phyloP scores from a whole-genome alignment of 35 echinoderm and acorn worm species.

The Ophiothrix spiculata region DNA sequence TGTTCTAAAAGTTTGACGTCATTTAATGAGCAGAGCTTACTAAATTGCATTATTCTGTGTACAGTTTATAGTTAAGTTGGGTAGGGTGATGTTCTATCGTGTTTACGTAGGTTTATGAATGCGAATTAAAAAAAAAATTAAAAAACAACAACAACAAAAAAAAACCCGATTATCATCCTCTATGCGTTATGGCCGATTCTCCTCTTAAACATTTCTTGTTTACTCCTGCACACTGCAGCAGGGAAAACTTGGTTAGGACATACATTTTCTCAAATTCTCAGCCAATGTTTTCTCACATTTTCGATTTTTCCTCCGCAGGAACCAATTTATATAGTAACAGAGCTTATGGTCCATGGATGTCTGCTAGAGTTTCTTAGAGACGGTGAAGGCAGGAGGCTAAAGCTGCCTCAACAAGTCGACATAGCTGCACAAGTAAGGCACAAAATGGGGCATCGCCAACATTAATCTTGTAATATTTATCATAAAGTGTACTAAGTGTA shows the following conservation, averaged over 20 bases:
- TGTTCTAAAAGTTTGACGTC: too few relatives aligned
- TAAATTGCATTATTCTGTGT: too few relatives aligned
- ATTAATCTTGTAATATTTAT: not conserved
- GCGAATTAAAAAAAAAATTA: not conserved
- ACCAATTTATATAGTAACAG: conserved; percentile 95
- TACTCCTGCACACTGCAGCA: too few relatives aligned
- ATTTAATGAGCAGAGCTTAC: too few relatives aligned
- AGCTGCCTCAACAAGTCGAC: conserved; percentile 75
- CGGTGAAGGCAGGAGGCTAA: conserved; percentile 69
- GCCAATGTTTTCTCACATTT: not conserved
- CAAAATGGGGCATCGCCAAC: not conserved
- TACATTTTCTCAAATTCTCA: not conserved
- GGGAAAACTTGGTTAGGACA: too few relatives aligned
- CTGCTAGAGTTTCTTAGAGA: conserved; percentile 83
- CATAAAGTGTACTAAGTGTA: not conserved
- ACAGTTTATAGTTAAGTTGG: too few relatives aligned
- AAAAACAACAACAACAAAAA: too few relatives aligned
- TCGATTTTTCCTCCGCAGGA: conserved; percentile 48
- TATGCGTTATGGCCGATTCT: not conserved
- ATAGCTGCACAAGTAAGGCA: conserved; percentile 78
- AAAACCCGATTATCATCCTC: not conserved
- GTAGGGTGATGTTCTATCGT: too few relatives aligned
- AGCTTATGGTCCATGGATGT: conserved; percentile 82
- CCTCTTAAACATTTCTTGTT: not conserved
- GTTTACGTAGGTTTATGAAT: not conserved